Conservation (phyloP, 2,113 vertebrate genomes). For the Urocolius indicus region DNA sequence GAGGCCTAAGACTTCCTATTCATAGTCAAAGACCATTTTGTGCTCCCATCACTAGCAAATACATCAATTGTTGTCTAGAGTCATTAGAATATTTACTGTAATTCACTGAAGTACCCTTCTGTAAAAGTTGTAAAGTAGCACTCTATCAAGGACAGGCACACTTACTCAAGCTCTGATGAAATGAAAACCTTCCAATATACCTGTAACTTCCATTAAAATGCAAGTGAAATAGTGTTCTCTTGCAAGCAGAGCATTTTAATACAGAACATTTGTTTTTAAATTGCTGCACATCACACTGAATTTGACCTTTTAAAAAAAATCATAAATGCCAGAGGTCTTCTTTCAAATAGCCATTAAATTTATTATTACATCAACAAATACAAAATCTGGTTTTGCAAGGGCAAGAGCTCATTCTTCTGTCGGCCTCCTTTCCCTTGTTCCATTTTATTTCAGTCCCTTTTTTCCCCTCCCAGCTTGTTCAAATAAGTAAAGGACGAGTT, state of each 20-base stretch:
- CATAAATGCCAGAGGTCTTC: not conserved
- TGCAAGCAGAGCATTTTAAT: not conserved
- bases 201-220: constrained; percentile 6
- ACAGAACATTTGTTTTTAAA: not conserved
- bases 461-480: not conserved
- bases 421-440: not conserved
- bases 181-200: not conserved
- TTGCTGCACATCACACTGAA: not conserved
- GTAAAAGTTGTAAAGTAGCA: not conserved
- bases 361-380: not conserved
- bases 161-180: constrained; percentile 11
- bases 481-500: not conserved
- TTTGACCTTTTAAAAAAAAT: not conserved
- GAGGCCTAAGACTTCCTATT: not conserved
- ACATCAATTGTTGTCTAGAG: not conserved
- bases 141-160: constrained; percentile 6
- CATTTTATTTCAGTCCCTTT: not conserved
- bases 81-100: not conserved
- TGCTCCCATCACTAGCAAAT: not conserved
- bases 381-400: not conserved
- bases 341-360: not conserved
- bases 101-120: not conserved
- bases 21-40: not conserved
- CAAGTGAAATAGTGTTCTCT: not conserved
- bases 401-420: not conserved